Evolutionary conservation across 1,140 invertebrate genomes (phyloP).

Genomic region (Aphidius ervi): DNA sequence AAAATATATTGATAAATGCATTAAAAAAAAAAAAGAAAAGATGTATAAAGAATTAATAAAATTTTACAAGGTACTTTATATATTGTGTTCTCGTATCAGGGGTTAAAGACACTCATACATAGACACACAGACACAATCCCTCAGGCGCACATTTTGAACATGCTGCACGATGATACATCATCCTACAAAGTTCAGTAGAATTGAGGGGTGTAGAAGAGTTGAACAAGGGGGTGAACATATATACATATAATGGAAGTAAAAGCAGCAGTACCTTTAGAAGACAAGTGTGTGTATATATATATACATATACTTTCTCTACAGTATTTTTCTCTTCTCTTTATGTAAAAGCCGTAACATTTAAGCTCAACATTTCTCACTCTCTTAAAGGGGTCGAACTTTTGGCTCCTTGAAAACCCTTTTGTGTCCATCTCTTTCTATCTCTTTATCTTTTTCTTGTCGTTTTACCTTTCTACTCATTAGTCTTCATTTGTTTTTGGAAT

Average conservation of each 20-base stretch:
- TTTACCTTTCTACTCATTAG: slow-evolving; percentile 50
- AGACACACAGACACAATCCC: not conserved
- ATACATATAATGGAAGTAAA: not conserved
- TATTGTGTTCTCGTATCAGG: slow-evolving; percentile 1
- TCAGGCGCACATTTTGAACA: slow-evolving; percentile 36
- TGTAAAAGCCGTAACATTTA: slow-evolving; percentile 44
- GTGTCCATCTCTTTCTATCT: slow-evolving; percentile 30
- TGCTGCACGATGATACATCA: slow-evolving; percentile 48
- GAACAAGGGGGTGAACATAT: not conserved
- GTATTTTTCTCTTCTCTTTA: too few species aligned
- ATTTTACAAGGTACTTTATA: slow-evolving; percentile 10
- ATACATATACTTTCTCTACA: too few species aligned
- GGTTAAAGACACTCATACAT: not conserved
- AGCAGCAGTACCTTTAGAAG: slow-evolving; percentile 12
- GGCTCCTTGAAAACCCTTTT: slow-evolving; percentile 46
- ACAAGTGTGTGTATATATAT: too few species aligned
- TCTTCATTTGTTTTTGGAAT: slow-evolving; percentile 57
- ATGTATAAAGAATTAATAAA: not conserved
- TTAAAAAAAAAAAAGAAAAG: not conserved
- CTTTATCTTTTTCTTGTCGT: slow-evolving; percentile 32
- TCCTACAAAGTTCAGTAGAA: slow-evolving; percentile 15
- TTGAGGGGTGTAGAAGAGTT: not conserved
- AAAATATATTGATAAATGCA: not conserved
- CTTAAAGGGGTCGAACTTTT: slow-evolving; percentile 43
- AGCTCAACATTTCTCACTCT: slow-evolving; percentile 52